These are phyloP conservation scores for Hydraecia micacea DNA, from an alignment of 2,888 invertebrate species.

Conservation along the genomic window DNA sequence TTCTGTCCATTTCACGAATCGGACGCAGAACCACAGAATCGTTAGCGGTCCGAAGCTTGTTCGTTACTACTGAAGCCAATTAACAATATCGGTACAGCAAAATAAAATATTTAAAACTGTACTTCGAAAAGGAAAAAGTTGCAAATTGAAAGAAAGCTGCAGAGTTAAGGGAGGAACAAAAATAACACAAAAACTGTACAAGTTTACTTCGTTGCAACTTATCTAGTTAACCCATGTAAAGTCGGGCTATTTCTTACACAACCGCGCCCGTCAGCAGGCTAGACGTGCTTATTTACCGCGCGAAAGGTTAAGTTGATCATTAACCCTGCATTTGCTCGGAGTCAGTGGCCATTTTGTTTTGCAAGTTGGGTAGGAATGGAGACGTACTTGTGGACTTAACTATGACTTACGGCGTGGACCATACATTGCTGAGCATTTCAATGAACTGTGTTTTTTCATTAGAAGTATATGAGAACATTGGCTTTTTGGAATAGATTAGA, in stretches of 20 bases:
- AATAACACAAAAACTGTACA: slow-evolving; percentile 27
- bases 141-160: slow-evolving; percentile 25
- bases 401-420: slow-evolving; percentile 1
- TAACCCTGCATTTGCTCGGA: slow-evolving; percentile 64
- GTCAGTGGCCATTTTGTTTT: slow-evolving; percentile 53
- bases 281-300: slow-evolving; percentile 70
- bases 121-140: neutral
- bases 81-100: slow-evolving; percentile 9
- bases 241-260: slow-evolving; percentile 65
- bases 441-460: slow-evolving; percentile 1
- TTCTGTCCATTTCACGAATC: slow-evolving; percentile 37
- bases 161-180: slow-evolving; percentile 25
- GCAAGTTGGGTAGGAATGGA: slow-evolving; percentile 25
- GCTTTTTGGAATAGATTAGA: neutral
- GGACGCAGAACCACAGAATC: slow-evolving; percentile 30
- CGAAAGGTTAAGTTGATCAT: slow-evolving; percentile 70
- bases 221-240: slow-evolving; percentile 64
- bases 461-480: neutral
- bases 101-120: slow-evolving; percentile 5
- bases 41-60: slow-evolving; percentile 19
- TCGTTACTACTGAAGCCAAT: slow-evolving; percentile 32
- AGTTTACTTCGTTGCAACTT: slow-evolving; percentile 50
- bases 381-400: slow-evolving; percentile 19
- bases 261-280: slow-evolving; percentile 57
- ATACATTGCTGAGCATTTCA: slow-evolving; percentile 11